phyloP scores from a whole-genome alignment of 23 tunicate genomes.

The Oikopleura vanhoeffeni region DNA sequence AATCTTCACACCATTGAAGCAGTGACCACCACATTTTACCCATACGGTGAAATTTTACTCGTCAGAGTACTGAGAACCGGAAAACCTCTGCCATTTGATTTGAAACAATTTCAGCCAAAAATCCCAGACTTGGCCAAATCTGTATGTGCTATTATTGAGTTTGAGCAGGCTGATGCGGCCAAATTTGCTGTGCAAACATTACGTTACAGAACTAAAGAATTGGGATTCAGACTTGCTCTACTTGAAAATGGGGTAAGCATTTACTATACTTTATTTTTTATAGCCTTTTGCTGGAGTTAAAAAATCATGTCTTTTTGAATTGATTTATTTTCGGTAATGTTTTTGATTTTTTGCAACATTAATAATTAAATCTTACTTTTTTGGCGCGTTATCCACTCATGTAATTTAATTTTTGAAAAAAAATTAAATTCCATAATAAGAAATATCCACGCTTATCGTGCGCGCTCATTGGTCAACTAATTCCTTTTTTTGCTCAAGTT shows the following conservation, averaged over 20 bases:
- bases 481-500: no score
- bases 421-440: no score
- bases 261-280: no score
- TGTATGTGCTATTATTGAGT: slow-evolving; percentile 15
- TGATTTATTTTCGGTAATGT: no score
- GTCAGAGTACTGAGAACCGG: neutral
- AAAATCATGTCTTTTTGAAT: no score
- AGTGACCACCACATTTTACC: neutral
- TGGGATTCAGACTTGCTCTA: slow-evolving; percentile 6
- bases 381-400: no score
- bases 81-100: slow-evolving; percentile 8
- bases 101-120: neutral
- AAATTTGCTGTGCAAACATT: slow-evolving; percentile 3
- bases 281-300: no score
- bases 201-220: neutral
- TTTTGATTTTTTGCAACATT: no score
- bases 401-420: no score
- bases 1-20: slow-evolving; percentile 2
- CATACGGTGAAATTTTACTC: neutral
- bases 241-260: slow-evolving; percentile 3
- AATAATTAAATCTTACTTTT: no score
- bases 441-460: no score
- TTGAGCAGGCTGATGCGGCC: slow-evolving; percentile 13
- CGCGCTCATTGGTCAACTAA: no score
- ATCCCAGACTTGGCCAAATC: slow-evolving; percentile 1